phyloP scores from a whole-genome alignment of 2,888 invertebrate species.

The Polydrusus tereticollis region DNA sequence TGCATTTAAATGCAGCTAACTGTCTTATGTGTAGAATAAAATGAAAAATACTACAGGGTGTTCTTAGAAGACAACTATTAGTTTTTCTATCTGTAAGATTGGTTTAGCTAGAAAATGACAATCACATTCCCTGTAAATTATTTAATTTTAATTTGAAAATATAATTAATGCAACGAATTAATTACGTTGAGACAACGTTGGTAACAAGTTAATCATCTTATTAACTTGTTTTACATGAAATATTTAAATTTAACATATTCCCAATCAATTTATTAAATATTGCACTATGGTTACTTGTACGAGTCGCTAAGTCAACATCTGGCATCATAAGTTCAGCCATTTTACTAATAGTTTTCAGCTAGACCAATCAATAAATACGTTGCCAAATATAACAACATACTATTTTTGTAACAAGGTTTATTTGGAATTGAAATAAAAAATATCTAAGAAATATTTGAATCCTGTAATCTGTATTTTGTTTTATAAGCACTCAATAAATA shows the following conservation, averaged over 20 bases:
- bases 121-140: too few species aligned
- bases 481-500: conserved; percentile 40
- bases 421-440: conserved; percentile 11
- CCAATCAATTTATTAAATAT: too few species aligned
- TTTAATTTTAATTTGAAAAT: too few species aligned
- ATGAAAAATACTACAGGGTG: conserved; percentile 28
- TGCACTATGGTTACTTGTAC: too few species aligned
- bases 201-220: too few species aligned
- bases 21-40: conserved; percentile 32
- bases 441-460: conserved; percentile 14
- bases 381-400: background rate
- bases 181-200: too few species aligned
- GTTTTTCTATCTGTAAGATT: background rate
- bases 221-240: too few species aligned
- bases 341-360: too few species aligned
- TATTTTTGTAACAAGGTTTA: background rate
- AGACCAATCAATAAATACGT: background rate
- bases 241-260: too few species aligned
- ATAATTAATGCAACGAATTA: background rate
- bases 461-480: conserved; percentile 28
- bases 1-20: conserved; percentile 23
- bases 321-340: too few species aligned
- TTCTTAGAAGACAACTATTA: background rate
- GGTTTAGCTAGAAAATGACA: background rate
- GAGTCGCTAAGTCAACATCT: too few species aligned